These are phyloP conservation scores for Oncopodura yosiiana DNA, from an alignment of 1,140 invertebrate genomes.

Conservation along the genomic window DNA sequence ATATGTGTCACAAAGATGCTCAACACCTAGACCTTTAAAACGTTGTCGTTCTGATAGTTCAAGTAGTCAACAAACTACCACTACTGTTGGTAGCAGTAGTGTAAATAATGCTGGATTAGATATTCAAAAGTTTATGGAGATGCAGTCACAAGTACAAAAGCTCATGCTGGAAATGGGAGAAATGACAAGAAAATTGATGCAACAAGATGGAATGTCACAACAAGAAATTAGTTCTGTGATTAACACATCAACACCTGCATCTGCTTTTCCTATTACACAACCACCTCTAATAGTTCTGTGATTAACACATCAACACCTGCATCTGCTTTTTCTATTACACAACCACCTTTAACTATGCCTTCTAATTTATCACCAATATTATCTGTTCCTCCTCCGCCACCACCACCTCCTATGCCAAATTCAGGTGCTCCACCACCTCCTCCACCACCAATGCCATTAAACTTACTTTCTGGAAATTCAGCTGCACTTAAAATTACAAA, in stretches of 20 bases:
- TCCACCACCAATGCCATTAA: neutral
- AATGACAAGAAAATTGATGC: too few relatives aligned
- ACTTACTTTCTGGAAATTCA: neutral
- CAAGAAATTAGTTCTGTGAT: neutral
- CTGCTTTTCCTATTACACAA: neutral
- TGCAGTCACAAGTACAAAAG: too few relatives aligned
- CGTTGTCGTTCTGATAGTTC: neutral
- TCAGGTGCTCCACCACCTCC: neutral
- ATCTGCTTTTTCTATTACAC: conserved; percentile 12
- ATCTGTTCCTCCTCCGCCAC: conserved; percentile 16
- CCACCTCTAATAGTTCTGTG: neutral
- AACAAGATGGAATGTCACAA: too few relatives aligned
- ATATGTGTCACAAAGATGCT: neutral
- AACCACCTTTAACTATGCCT: too few relatives aligned
- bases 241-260: neutral
- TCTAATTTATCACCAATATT: too few relatives aligned
- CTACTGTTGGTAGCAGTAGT: neutral
- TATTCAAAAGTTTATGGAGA: too few relatives aligned
- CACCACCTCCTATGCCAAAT: neutral
- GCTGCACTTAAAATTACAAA: conserved; percentile 7
- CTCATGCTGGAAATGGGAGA: too few relatives aligned
- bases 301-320: neutral
- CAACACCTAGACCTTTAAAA: neutral
- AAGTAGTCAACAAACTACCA: neutral
- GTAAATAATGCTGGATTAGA: neutral